Base-by-base conservation (phyloP, 2,797 vertebrate genomes). In the Adrianichthys oophorus region DNA sequence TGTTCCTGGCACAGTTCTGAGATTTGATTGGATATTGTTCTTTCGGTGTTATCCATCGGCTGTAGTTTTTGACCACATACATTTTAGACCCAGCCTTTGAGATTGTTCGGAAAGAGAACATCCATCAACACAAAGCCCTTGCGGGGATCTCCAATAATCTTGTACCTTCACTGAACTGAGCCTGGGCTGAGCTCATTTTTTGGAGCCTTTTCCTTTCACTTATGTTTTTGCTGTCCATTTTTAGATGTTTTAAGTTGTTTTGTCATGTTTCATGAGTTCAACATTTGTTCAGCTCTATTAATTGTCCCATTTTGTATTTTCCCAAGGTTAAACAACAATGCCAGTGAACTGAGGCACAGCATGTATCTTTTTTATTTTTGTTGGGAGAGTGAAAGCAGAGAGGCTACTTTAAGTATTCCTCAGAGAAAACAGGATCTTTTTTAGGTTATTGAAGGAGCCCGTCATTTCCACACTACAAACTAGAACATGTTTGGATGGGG, bases 291-390 rank as follows among this genome's bases (percentile, higher is more conserved):
- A 42, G 79, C 80, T 85, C 83, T 79, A 23, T 71, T 84, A 79
- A 85, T 83, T 81, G 85, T 88, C 76, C 87, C 83, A 79, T 86
- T 87, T 85, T 76, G 78, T 80, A 71, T 86, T 85, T 86, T 56
- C 60, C 84, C 82, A 80, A 83, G 84, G 84, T 90, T 81, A 87
- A 87, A 87, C 72, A 85, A 80, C 67, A 74, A 47, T 21, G 42
- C 76, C 56, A 68, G 72, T 77, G 63, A 21, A 85, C 74, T 80
- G 64, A 83, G 79, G 80, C 78, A 82, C 84, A 71, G 57, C 54
- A 54, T 84, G 79, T 85, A 72, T 87, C 75, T 80, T 87, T 37
- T 83, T 84, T 85, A 68, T 88, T 87, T 86, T 78, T 68, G 75
- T 80, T 75, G 70, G 65, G 80, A 65, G 69, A 83, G 76, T 77